Evolutionary conservation across 2,797 vertebrate genomes (phyloP).

Genomic region (Taenioides sp.): DNA sequence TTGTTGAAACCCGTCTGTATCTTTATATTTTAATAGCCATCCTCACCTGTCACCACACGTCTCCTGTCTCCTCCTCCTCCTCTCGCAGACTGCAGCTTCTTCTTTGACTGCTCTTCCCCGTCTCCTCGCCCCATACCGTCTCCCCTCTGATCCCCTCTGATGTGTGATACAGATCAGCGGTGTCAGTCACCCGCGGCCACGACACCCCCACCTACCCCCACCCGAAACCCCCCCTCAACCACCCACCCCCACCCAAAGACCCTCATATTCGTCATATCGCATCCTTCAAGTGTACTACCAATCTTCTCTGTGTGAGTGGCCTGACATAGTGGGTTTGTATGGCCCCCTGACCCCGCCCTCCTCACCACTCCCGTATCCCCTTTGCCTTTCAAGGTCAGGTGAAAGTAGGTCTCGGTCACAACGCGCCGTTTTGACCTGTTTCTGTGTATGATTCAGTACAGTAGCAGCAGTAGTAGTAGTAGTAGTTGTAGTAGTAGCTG

Average conservation of each 20-base stretch:
- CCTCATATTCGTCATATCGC: constrained; percentile 82
- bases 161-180: constrained; percentile 79
- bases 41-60: constrained; percentile 7
- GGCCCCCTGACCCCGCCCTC: constrained; percentile 63
- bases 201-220: constrained; percentile 50
- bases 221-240: constrained; percentile 54
- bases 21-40: not conserved
- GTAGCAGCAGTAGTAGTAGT: no score
- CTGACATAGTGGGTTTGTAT: constrained; percentile 75
- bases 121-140: constrained; percentile 41
- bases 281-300: constrained; percentile 77
- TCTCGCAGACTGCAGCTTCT: constrained; percentile 17
- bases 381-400: constrained; percentile 68
- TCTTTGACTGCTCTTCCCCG: constrained; percentile 42
- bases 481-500: no score
- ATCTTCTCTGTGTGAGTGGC: constrained; percentile 66
- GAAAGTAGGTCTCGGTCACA: constrained; percentile 61
- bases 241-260: constrained; percentile 58
- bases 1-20: not conserved
- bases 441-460: constrained; percentile 12
- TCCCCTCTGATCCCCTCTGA: constrained; percentile 67
- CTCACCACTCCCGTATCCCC: constrained; percentile 16
- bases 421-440: constrained; percentile 56
- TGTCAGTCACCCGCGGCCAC: constrained; percentile 77
- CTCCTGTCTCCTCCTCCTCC: not conserved